Conservation (phyloP, 2,888 invertebrate genomes). For the Xanthia togata region DNA sequence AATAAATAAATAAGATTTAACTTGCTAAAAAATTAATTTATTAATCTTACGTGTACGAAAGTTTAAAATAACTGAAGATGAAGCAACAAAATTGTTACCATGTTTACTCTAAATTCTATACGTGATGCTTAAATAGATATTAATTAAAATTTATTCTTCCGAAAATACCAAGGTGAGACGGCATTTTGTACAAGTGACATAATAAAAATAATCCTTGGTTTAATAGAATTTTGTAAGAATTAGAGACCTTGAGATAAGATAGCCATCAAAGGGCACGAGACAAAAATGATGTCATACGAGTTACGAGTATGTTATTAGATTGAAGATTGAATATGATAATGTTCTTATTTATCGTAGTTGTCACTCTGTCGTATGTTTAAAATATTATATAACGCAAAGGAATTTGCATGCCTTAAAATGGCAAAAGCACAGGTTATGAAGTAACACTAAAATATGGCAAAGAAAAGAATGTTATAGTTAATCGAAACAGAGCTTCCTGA, state of each 20-base stretch:
- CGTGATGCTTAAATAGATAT: constrained; percentile 6
- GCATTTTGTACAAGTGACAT: constrained; percentile 58
- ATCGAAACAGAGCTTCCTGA: neutral
- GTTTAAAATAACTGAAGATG: too few relatives aligned
- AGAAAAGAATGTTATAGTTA: neutral
- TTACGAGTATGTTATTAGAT: constrained; percentile 31
- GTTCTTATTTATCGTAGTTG: neutral
- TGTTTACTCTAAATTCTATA: constrained; percentile 17
- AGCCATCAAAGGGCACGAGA: constrained; percentile 71
- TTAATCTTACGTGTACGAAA: too few relatives aligned
- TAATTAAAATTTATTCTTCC: constrained; percentile 30
- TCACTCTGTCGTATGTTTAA: neutral
- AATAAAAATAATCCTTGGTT: constrained; percentile 62
- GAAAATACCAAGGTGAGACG: constrained; percentile 47
- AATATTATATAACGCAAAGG: too few relatives aligned
- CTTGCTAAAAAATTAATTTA: too few relatives aligned
- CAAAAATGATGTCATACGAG: constrained; percentile 73
- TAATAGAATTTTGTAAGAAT: constrained; percentile 67
- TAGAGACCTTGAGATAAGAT: constrained; percentile 73
- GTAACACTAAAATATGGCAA: too few relatives aligned
- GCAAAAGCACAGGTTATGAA: neutral
- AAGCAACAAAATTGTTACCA: neutral
- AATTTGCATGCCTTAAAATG: too few relatives aligned
- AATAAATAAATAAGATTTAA: too few relatives aligned
- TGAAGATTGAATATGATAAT: constrained; percentile 33